Conservation (phyloP, 2,113 vertebrate species). For the Silurus glanis region DNA sequence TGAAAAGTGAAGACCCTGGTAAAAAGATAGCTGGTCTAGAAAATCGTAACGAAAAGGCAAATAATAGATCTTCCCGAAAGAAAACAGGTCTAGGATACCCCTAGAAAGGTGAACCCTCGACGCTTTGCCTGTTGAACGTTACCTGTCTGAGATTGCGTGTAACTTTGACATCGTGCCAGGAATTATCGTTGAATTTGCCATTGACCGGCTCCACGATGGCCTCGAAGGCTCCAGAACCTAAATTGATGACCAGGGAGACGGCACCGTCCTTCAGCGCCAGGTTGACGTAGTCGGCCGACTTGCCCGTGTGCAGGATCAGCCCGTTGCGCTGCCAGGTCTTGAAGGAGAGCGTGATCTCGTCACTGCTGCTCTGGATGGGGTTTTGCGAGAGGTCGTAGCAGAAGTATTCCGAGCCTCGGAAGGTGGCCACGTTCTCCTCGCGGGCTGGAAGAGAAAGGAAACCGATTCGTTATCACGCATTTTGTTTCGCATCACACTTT, state of each 20-base stretch:
- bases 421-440: constrained; percentile 96
- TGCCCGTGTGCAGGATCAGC: constrained; percentile 96
- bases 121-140: constrained; percentile 65
- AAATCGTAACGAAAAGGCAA: constrained; percentile 20
- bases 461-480: background rate
- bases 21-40: constrained; percentile 30
- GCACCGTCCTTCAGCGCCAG: constrained; percentile 95
- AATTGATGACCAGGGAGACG: constrained; percentile 95
- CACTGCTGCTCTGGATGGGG: constrained; percentile 98
- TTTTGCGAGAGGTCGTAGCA: constrained; percentile 98
- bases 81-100: no score
- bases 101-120: background rate
- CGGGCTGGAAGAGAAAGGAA: constrained; percentile 71
- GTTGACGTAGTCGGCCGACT: constrained; percentile 98
- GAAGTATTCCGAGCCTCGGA: constrained; percentile 95
- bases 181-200: constrained; percentile 97
- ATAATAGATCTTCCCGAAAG: background rate
- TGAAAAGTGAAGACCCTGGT: constrained; percentile 22
- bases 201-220: constrained; percentile 97
- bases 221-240: constrained; percentile 97
- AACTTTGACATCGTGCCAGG: constrained; percentile 98
- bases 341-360: constrained; percentile 97
- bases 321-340: constrained; percentile 97
- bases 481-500: background rate
- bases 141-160: constrained; percentile 98